Evolutionary conservation across 2,797 vertebrate species (phyloP).

Genomic region (Emys orbicularis): DNA sequence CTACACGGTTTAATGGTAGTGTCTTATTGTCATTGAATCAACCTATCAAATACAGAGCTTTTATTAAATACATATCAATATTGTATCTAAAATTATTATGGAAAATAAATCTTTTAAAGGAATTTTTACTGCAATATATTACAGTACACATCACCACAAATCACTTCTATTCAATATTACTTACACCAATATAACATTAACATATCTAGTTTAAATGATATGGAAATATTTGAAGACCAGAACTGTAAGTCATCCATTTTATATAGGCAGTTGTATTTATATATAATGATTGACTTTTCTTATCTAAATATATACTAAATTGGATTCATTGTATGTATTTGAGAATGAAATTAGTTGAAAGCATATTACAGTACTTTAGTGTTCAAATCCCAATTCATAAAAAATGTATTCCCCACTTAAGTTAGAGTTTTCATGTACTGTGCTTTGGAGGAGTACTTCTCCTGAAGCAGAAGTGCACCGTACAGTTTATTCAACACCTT

Average conservation of each 20-base stretch:
- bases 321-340: constrained; percentile 66
- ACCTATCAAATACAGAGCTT: neutral
- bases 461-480: neutral
- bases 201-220: neutral
- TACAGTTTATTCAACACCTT: constrained; percentile 44
- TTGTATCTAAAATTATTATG: neutral
- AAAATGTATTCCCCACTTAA: constrained; percentile 67
- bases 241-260: neutral
- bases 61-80: neutral
- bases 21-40: neutral
- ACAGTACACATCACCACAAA: neutral
- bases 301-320: constrained; percentile 50
- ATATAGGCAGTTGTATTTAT: neutral
- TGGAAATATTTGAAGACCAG: neutral
- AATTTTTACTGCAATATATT: neutral
- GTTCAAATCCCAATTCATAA: constrained; percentile 67
- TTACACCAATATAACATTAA: neutral
- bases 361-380: constrained; percentile 57
- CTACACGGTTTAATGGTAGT: neutral
- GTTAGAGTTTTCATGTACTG: constrained; percentile 24
- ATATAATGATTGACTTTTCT: constrained; percentile 27
- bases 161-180: neutral
- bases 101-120: neutral
- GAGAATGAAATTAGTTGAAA: constrained; percentile 68
- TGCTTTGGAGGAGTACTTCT: constrained; percentile 52